Base-by-base conservation (phyloP, 2,113 vertebrate genomes). In the Vanacampus margaritifer region DNA sequence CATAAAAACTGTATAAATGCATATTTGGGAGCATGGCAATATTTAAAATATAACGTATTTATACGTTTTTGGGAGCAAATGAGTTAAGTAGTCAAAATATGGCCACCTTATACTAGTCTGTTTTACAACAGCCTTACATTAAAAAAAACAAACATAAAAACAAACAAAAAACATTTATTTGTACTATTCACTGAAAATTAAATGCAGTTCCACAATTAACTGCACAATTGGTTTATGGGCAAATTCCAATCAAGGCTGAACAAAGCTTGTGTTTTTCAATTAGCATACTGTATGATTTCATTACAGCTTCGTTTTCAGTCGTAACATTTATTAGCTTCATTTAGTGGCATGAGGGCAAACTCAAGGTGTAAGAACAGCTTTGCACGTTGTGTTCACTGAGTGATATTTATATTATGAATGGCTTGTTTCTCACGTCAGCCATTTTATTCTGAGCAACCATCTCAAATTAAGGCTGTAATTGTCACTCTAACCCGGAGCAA, bases 401-500 rank as follows among this genome's bases (percentile, higher is more conserved):
- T 26, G 51, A 45, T 64, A 39, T 71, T 76, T 37, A 67, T 56
- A 58, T 21, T 67, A 39, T 58, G 48, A 65, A 73, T 68, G 53
- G 50, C 62, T 58, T 12, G 1, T 26, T 57, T 57, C n/a, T 74
- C 26, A 58, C 3, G 1, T 26, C 60, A 45, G 28, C 66, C 59
- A 51, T 50, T 54, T 56, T 12, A 28, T 28, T 50, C 37, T 10
- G 9, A 5, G 24, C 2, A 0, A 81, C 77, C 80, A 79, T 90
- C 76, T 87, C 72, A 90, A 88, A 89, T 89, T 79, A 83, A 85
- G 71, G 81, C 84, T 85, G 85, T 81, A 79, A 89, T 89, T 85
- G 87, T 90, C 82, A 83, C 85, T 86, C 79, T 56, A 71, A 81
- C 82, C 85, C 58, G 75, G 78, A 74, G 66, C 73, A 71, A 74